phyloP scores from a whole-genome alignment of 2,113 vertebrate species.

The Malurus alboscapulatus region DNA sequence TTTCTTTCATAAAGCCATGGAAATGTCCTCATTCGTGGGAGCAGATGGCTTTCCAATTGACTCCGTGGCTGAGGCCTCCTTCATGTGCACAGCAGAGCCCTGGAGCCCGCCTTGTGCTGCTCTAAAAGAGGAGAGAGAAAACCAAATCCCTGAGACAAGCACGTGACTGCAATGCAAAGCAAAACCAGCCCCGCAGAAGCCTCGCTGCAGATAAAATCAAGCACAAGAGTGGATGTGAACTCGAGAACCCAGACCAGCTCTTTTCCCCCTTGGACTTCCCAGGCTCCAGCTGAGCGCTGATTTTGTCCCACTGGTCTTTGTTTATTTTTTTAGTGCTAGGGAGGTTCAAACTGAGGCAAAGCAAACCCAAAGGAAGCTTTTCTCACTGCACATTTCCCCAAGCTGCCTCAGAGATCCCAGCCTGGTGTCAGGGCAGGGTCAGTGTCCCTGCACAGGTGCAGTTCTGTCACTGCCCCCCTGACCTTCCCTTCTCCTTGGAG shows the following conservation, averaged over 20 bases:
- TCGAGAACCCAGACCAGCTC: neutral
- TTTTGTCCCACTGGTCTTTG: neutral
- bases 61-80: neutral
- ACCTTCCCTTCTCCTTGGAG: neutral
- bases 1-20: neutral
- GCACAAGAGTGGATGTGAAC: neutral
- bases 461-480: neutral
- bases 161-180: neutral
- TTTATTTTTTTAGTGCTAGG: neutral
- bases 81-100: neutral
- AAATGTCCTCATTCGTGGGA: neutral
- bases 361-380: neutral
- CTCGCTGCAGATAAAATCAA: neutral
- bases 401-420: neutral
- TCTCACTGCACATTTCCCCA: neutral
- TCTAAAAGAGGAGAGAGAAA: neutral
- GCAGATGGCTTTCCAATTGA: slow-evolving; percentile 33
- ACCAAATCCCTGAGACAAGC: neutral
- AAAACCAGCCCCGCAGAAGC: neutral
- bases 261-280: neutral
- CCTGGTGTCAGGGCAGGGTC: neutral
- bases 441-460: neutral
- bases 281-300: neutral
- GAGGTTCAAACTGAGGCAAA: neutral
- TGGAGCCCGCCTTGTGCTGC: neutral